Evolutionary conservation across 2,888 invertebrate species (phyloP).

Genomic region (Quadroppia sp.): DNA sequence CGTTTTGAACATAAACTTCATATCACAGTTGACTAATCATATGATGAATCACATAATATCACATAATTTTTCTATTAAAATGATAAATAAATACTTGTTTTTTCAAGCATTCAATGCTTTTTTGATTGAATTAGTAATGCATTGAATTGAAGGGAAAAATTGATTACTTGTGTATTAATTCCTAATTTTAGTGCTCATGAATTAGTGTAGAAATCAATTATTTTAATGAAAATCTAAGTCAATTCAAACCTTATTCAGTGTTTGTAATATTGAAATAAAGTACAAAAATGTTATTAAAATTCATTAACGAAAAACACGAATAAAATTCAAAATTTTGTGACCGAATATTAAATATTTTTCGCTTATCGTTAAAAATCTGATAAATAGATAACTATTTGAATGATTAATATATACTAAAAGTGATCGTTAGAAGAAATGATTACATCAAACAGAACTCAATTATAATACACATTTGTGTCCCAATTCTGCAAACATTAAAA

Average conservation of each 20-base stretch:
- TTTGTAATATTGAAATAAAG: too few species aligned
- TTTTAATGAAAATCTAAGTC: slow-evolving; percentile 21
- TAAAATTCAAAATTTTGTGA: not conserved
- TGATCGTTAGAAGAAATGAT: too few species aligned
- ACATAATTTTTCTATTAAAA: not conserved
- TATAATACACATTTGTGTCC: too few species aligned
- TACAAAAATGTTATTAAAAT: not conserved
- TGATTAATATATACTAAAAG: not conserved
- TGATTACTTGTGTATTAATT: slow-evolving; percentile 4
- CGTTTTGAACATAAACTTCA: not conserved
- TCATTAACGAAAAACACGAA: not conserved
- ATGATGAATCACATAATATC: slow-evolving; percentile 12
- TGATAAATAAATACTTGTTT: slow-evolving; percentile 1
- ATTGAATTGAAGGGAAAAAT: not conserved
- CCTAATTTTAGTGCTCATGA: slow-evolving; percentile 3
- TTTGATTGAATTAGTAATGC: slow-evolving; percentile 16
- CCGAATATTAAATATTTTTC: too few species aligned
- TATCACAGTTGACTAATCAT: slow-evolving; percentile 34
- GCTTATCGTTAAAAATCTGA: not conserved
- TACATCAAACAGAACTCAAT: too few species aligned
- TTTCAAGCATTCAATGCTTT: not conserved
- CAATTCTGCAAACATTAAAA: too few species aligned
- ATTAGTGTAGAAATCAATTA: slow-evolving; percentile 18
- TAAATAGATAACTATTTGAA: not conserved
- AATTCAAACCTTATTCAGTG: not conserved